Evolutionary conservation across 2,888 invertebrate genomes (phyloP).

Genomic region (Drosophila fungiperda): DNA sequence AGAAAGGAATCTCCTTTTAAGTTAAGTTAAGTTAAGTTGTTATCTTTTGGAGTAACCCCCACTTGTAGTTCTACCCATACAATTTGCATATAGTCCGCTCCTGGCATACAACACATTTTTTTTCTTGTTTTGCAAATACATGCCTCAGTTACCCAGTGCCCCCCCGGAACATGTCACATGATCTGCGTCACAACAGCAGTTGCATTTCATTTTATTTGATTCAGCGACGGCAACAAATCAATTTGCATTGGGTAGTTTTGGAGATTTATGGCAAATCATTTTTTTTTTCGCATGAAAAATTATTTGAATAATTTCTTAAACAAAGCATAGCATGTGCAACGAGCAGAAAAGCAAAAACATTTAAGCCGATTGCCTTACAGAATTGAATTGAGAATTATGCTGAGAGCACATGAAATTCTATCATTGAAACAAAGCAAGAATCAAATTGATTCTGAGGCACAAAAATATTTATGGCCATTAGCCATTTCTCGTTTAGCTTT

Average conservation of each 20-base stretch:
- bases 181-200: conserved; percentile 22
- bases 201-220: conserved; percentile 70
- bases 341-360: conserved; percentile 5
- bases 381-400: neutral
- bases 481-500: conserved; percentile 25
- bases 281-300: conserved; percentile 37
- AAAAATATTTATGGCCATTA: conserved; percentile 39
- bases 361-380: conserved; percentile 21
- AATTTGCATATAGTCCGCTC: conserved; percentile 17
- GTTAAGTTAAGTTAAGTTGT: neutral
- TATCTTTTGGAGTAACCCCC: neutral
- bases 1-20: neutral
- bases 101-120: conserved; percentile 8
- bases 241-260: conserved; percentile 71
- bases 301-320: conserved; percentile 40
- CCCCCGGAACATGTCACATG: neutral
- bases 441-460: conserved; percentile 44
- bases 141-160: neutral
- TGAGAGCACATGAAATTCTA: neutral
- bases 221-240: conserved; percentile 74
- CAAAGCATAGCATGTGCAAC: neutral
- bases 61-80: neutral
- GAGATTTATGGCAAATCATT: conserved; percentile 62
- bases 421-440: conserved; percentile 14
- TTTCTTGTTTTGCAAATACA: conserved; percentile 6